Base-by-base conservation (phyloP, 2,113 vertebrate species). In the Corythornis vintsioides region DNA sequence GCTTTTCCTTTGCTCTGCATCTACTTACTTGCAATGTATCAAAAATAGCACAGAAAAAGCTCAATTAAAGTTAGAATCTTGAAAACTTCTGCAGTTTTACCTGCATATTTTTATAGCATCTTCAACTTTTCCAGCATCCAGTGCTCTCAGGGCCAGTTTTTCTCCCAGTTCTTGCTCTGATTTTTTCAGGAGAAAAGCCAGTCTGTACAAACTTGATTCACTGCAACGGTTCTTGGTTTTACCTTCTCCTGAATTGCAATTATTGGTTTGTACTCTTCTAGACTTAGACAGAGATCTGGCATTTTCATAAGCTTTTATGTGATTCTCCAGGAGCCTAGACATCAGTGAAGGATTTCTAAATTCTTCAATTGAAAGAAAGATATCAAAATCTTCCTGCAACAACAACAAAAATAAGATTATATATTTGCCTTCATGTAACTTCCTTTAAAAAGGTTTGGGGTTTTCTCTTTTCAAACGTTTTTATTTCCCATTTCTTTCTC, bases 91-190 rank as follows among this genome's bases (percentile, higher is more conserved):
- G 70, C 29, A 53, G n/a, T 38, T 94, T 95, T 84, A 99, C 99
- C 98, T 98, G 97, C 99, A 98, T 61, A 98, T 98, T 75, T 97
- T 97, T 45, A 99, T 78, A 4, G 98, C 98, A 12, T 97, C 98
- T 86, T 98, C 97, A 57, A 99, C 97, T 33, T 97, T 98, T 24
- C 98, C 98, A 11, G 96, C 96, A 19, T 94, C 94, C 55, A 99
- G 92, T 29, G 98, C 98, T 78, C 98, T 97, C 83, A 98, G 82
- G 19, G 98, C 98, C 94, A 99, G 91, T 86, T 98, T 97, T 8
- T 98, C 97, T 96, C 97, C 98, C 73, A 99, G 97, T 48, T 99
- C 97, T 60, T 98, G 98, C 25, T 98, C 96, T 0, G 98, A 97
- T 81, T 96, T 93, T 86, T 98, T 98, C 72, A 99, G 97, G 85